These are phyloP conservation scores for Metalampra italica DNA, from an alignment of 2,888 invertebrate species.

Conservation along the genomic window DNA sequence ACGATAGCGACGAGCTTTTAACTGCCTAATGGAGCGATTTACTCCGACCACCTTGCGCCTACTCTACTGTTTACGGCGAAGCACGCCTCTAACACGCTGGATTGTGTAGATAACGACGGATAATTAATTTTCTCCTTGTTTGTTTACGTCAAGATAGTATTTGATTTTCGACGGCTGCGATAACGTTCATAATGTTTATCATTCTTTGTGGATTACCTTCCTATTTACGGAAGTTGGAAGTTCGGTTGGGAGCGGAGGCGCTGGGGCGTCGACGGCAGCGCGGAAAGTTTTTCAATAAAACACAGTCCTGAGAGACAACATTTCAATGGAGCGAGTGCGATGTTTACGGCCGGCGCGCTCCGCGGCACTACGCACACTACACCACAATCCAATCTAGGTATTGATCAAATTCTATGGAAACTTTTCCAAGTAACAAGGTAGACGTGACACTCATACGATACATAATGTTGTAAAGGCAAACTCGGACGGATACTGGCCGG, in stretches of 20 bases:
- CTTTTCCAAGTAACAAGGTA: slow-evolving; percentile 5
- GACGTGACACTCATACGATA: background rate
- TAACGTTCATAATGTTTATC: slow-evolving; percentile 5
- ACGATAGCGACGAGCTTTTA: slow-evolving; percentile 78
- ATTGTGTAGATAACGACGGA: slow-evolving; percentile 11
- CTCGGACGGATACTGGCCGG: too few species aligned
- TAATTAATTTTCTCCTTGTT: slow-evolving; percentile 12
- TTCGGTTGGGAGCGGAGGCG: slow-evolving; percentile 16
- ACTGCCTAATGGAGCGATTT: slow-evolving; percentile 78
- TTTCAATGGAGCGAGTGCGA: slow-evolving; percentile 63
- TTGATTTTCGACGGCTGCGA: slow-evolving; percentile 8
- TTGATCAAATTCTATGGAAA: slow-evolving; percentile 54
- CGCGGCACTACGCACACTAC: slow-evolving; percentile 37
- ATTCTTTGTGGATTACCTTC: slow-evolving; percentile 8
- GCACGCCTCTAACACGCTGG: slow-evolving; percentile 29
- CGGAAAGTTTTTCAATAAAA: slow-evolving; percentile 75
- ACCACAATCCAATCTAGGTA: slow-evolving; percentile 59
- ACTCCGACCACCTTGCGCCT: slow-evolving; percentile 69
- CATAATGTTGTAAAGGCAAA: background rate
- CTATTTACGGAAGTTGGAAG: slow-evolving; percentile 11
- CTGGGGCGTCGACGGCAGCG: slow-evolving; percentile 37
- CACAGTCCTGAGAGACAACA: slow-evolving; percentile 69
- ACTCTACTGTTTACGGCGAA: slow-evolving; percentile 56
- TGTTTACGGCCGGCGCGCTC: slow-evolving; percentile 56
- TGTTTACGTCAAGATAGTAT: slow-evolving; percentile 13